phyloP scores from a whole-genome alignment of 2,113 vertebrate species.

The Ptyas mucosa region DNA sequence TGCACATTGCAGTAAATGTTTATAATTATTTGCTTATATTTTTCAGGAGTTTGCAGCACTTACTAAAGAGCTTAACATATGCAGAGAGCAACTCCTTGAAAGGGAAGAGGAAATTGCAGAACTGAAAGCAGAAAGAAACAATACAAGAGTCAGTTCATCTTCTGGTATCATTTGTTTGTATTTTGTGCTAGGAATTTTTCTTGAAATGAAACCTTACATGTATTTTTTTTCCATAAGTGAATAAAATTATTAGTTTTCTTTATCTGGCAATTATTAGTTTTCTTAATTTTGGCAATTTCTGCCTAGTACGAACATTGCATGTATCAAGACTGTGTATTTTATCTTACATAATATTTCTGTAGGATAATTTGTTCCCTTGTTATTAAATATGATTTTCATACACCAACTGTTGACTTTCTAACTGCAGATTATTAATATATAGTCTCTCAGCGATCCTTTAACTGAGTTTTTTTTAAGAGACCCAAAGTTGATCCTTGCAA shows the following conservation, averaged over 20 bases:
- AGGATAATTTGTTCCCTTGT: neutral
- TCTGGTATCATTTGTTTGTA: conserved; percentile 1
- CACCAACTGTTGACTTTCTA: neutral
- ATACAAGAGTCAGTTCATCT: conserved; percentile 83
- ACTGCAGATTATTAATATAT: neutral
- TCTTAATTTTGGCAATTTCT: neutral
- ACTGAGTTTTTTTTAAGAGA: neutral
- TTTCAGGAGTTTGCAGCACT: conserved; percentile 91
- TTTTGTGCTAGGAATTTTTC: neutral
- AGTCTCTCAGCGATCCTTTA: neutral
- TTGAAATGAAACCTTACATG: neutral
- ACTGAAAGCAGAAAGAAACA: conserved; percentile 94
- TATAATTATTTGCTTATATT: conserved; percentile 41
- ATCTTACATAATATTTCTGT: neutral
- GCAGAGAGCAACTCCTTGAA: conserved; percentile 92
- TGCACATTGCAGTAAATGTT: neutral
- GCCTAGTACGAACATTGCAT: neutral
- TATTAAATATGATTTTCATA: neutral
- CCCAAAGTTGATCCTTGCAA: neutral
- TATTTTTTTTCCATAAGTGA: neutral
- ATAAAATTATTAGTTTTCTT: neutral
- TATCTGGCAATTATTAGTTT: neutral
- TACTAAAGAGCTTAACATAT: conserved; percentile 91
- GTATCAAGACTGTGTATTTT: neutral
- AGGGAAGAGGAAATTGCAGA: conserved; percentile 95